Base-by-base conservation (phyloP, 92 coral and sea anemone genomes). In the Diadumene lineata region DNA sequence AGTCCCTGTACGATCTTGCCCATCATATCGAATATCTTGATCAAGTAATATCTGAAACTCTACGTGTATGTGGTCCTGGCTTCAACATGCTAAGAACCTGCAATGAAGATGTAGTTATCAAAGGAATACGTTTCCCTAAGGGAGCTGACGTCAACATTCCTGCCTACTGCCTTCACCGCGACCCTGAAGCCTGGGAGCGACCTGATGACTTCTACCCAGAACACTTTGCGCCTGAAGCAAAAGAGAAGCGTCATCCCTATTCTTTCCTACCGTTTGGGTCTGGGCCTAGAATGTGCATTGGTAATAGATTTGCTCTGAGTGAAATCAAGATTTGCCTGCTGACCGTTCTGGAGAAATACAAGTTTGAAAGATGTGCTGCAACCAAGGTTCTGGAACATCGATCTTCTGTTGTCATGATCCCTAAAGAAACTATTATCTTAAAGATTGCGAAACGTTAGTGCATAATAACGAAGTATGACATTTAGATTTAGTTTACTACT, bases 151-250 rank as follows among this genome's bases (percentile, higher is more conserved):
- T 88, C 30, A 73, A 50, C 34, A 64, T 88, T 11, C 89, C 89
- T 1, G 32, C 53, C 17, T 88, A 84, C 46, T 66, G 70, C 15
- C 72, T 88, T n/a, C 93, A 88, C 55, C 86, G 93, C 51, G 89
- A 88, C 60, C 93, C 93, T 17, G 80, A 88, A 31, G 38, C 71
- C 31, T 88, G 93, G 93, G 79, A 84, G 10, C 69, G 85, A 22
- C 87, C 93, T 8, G 64, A 64, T 50, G 81, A 77, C 57, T 88
- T 88, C 64, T 76, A 88, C 66, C 93, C 93, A 13, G 89, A 84
- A 13, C 86, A 87, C 67, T 87, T 89, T 56, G 75, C 90, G 3
- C 68, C 88, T 0, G 86, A 89, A 13, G 90, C 94, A 0, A 89
- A 78, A 50, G 81, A 50, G 30, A 78, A 82, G 55, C 88, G 94